Conservation (phyloP, 2,888 invertebrate genomes). For the Andrena bicolor region DNA sequence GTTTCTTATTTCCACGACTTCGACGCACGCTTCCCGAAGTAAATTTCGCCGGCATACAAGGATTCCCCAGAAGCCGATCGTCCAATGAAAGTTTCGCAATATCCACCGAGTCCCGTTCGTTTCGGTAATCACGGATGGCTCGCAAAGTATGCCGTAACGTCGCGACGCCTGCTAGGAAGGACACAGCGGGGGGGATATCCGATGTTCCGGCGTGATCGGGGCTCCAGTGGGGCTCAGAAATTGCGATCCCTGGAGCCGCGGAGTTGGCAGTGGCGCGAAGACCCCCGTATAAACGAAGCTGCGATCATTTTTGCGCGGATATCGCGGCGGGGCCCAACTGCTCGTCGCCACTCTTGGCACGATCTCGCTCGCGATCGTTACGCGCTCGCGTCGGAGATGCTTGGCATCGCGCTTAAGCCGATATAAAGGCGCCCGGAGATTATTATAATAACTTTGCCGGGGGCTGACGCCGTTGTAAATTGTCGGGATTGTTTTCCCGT, state of each 20-base stretch:
- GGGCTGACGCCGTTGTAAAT: slow-evolving; percentile 39
- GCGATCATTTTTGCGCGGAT: slow-evolving; percentile 65
- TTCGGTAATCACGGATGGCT: slow-evolving; percentile 30
- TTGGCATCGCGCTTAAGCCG: slow-evolving; percentile 68
- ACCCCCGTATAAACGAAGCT: slow-evolving; percentile 56
- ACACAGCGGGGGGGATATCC: slow-evolving; percentile 37
- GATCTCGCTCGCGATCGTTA: slow-evolving; percentile 61
- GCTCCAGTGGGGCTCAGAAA: slow-evolving; percentile 10
- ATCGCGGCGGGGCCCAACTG: slow-evolving; percentile 50
- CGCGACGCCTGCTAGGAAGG: slow-evolving; percentile 32
- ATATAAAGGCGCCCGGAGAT: slow-evolving; percentile 67
- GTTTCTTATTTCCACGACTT: neutral
- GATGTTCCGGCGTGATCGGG: slow-evolving; percentile 1
- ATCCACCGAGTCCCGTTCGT: neutral
- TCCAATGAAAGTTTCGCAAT: slow-evolving; percentile 66
- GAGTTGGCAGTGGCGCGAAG: slow-evolving; percentile 58
- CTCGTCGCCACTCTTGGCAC: slow-evolving; percentile 66
- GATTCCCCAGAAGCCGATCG: neutral
- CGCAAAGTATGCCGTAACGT: slow-evolving; percentile 10
- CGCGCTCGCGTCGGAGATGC: slow-evolving; percentile 37
- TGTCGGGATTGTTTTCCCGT: slow-evolving; percentile 43
- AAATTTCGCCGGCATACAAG: neutral
- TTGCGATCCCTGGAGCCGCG: slow-evolving; percentile 40
- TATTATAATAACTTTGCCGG: slow-evolving; percentile 67
- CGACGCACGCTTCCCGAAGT: neutral